Evolutionary conservation across 2,888 invertebrate species (phyloP), one percentile per base, ranked within the genome.

Genomic region (Eupithecia inturbata): DNA sequence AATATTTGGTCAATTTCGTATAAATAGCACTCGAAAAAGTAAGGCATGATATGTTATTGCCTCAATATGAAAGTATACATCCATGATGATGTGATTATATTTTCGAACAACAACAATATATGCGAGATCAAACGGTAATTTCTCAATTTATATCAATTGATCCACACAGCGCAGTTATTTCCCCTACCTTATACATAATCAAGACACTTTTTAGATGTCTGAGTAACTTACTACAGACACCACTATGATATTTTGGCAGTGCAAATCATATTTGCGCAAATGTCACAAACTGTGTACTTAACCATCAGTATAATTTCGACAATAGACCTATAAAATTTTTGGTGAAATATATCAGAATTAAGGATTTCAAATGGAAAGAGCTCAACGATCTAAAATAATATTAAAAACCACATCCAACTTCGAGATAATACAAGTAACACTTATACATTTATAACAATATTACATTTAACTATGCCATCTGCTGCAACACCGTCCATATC

Each of bases 341-440:
- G 28, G 63, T 67, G 64, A 53, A 39, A 67, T 57, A 71, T 10
- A 67, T 69, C 31, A 67, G 39, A 76, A 78, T 74, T 72, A 68
- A 39, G 67, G 67, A 78, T 75, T 74, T 70, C 33, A 73, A 79
- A 78, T 71, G 74, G 74, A 76, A 73, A 79, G 76, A 77, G 74
- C 80, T 85, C 85, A 84, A 85, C n/a, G 86, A 87, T 85, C 89
- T 88, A 83, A 90, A 79, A 93, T 93, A 93, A 93, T 90, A 93
- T 93, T 93, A 94, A 93, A 93, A 94, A 93, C 85, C 87, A 85
- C 86, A 68, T 71, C 87, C 87, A 90, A 90, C 88, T 82, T 88
- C 84, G 83, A 85, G 86, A 89, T 86, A 89, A 90, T 91, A 89
- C 89, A 89, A 89, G 89, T 91, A 93, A 93, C 93, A 93, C 91